A percentile compares a stretch with the other conserved stretches of the same genome.
Evolutionary conservation across 2,797 vertebrate genomes (phyloP).

Genomic region (Clarias pachynema): DNA sequence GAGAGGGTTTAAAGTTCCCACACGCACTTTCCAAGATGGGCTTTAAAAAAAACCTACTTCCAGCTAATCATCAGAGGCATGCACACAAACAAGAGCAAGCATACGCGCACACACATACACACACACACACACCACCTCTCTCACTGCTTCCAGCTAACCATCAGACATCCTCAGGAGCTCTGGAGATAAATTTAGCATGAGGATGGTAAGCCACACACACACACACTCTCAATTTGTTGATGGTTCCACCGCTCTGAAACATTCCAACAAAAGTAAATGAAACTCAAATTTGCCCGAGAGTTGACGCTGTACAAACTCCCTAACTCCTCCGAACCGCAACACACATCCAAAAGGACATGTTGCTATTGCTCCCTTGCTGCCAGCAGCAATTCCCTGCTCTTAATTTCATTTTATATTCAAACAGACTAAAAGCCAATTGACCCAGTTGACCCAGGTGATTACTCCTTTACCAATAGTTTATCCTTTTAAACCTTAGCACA

Average conservation of each 20-base stretch:
- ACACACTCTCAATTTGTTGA: constrained; percentile 46
- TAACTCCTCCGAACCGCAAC: constrained; percentile 4
- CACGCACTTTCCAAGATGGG: constrained; percentile 49
- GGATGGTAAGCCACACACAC: constrained; percentile 51
- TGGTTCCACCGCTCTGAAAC: constrained; percentile 58
- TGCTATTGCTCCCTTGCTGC: not conserved
- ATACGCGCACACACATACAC: constrained; percentile 22
- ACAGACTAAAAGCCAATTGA: not conserved
- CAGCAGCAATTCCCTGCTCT: constrained; percentile 3
- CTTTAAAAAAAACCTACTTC: constrained; percentile 55
- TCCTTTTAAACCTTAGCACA: not conserved
- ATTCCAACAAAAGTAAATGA: constrained; percentile 43
- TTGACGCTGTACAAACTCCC: constrained; percentile 28
- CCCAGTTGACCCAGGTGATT: not conserved
- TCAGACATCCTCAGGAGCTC: constrained; percentile 54
- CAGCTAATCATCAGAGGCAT: constrained; percentile 40
- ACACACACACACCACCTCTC: constrained; percentile 4
- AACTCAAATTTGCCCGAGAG: constrained; percentile 51
- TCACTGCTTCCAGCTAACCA: constrained; percentile 52
- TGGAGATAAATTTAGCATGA: constrained; percentile 63
- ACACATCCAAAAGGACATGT: not conserved
- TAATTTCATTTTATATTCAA: not conserved
- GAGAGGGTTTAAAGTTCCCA: constrained; percentile 56
- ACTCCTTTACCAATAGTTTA: not conserved
- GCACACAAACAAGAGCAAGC: constrained; percentile 27